A percentile compares a stretch with the other conserved stretches of the same genome.
These are phyloP conservation scores for Dascyllus trimaculatus DNA, from an alignment of 2,113 vertebrate genomes.

Conservation along the genomic window DNA sequence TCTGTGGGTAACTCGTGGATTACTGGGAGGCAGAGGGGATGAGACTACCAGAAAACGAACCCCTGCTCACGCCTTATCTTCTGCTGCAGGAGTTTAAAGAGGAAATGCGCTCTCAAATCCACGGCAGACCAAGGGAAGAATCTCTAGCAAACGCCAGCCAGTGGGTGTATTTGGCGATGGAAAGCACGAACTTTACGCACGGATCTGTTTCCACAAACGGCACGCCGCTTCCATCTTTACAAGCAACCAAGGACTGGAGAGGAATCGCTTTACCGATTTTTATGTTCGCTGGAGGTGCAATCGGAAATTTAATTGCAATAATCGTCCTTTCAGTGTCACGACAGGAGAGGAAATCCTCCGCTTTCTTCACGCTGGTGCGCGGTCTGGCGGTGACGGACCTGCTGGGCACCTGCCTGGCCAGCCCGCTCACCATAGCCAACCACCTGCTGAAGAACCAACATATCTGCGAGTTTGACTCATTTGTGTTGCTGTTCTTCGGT, in stretches of 20 bases:
- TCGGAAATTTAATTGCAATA: constrained; percentile 95
- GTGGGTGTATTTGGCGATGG: constrained; percentile 30
- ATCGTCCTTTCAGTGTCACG: constrained; percentile 92
- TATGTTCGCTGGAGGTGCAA: constrained; percentile 96
- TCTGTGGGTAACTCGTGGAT: constrained; percentile 3
- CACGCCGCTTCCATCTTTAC: neutral
- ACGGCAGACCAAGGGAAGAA: neutral
- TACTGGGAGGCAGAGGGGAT: constrained; percentile 35
- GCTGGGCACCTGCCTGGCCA: constrained; percentile 94
- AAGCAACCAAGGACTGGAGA: rapidly evolving
- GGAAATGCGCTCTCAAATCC: constrained; percentile 24
- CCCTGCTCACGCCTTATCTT: neutral
- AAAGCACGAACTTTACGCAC: constrained; percentile 67
- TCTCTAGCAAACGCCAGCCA: constrained; percentile 18
- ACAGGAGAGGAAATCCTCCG: constrained; percentile 93
- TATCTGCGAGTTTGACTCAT: constrained; percentile 77
- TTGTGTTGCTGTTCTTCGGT: constrained; percentile 93
- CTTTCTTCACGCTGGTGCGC: constrained; percentile 95
- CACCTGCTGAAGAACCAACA: constrained; percentile 83
- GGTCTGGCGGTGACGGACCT: constrained; percentile 96
- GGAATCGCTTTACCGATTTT: constrained; percentile 86
- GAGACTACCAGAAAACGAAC: constrained; percentile 16
- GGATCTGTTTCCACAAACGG: constrained; percentile 25
- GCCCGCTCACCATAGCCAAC: constrained; percentile 94
- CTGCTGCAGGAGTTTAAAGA: neutral